A percentile compares a stretch with the other conserved stretches of the same genome.
These are phyloP conservation scores for Solenopsis fugax DNA, from an alignment of 1,140 invertebrate species.

Conservation along the genomic window DNA sequence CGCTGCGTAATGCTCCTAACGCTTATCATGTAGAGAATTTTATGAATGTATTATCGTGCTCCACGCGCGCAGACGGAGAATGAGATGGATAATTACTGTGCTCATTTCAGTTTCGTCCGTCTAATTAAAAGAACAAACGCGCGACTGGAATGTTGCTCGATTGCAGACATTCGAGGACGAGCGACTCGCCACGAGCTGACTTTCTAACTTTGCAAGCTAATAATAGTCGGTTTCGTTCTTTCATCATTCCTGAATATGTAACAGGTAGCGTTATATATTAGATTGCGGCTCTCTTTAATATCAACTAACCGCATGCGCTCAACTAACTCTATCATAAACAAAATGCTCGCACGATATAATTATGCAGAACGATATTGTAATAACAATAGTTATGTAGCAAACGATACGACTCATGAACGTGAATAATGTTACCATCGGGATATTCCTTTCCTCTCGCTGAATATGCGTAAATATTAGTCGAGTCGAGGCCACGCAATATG, in stretches of 20 bases:
- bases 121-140: slow-evolving; percentile 53
- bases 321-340: background rate
- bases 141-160: slow-evolving; percentile 41
- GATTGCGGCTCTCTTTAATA: background rate
- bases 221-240: slow-evolving; percentile 35
- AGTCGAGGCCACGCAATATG: slow-evolving; percentile 70
- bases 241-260: slow-evolving; percentile 27
- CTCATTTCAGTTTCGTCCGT: slow-evolving; percentile 27
- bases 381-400: background rate
- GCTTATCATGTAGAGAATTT: background rate
- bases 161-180: slow-evolving; percentile 52
- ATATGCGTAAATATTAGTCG: slow-evolving; percentile 74
- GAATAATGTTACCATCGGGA: slow-evolving; percentile 22
- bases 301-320: background rate
- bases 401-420: background rate
- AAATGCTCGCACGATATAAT: background rate
- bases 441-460: slow-evolving; percentile 64
- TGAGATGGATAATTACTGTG: background rate
- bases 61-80: background rate
- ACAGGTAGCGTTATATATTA: background rate
- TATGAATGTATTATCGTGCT: background rate
- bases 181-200: background rate
- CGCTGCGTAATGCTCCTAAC: background rate
- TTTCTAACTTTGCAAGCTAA: slow-evolving; percentile 53
- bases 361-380: background rate